Conservation (phyloP, 1,140 invertebrate species). For the Brachionus manjavacas region DNA sequence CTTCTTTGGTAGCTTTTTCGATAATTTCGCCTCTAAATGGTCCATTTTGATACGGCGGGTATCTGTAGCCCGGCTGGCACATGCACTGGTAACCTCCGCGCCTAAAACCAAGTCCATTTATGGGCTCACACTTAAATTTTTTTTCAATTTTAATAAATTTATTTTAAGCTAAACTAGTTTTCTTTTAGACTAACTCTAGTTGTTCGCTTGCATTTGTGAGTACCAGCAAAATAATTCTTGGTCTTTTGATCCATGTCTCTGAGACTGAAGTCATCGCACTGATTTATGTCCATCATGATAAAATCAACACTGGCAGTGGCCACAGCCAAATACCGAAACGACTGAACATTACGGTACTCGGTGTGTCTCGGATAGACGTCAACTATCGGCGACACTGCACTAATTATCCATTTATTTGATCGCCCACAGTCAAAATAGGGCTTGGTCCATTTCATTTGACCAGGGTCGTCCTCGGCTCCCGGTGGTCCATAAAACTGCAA, state of each 20-base stretch:
- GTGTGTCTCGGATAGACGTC: conserved; percentile 92
- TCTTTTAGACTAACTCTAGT: conserved; percentile 73
- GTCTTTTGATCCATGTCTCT: conserved; percentile 68
- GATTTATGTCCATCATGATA: conserved; percentile 94
- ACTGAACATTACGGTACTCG: conserved; percentile 55
- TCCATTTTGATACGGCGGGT: conserved; percentile 76
- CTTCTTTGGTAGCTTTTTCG: conserved; percentile 80
- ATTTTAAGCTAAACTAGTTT: background rate
- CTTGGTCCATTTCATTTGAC: conserved; percentile 83
- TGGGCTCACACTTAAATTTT: conserved; percentile 74
- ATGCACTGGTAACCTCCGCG: conserved; percentile 85
- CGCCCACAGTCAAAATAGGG: conserved; percentile 94
- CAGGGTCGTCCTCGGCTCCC: conserved; percentile 64
- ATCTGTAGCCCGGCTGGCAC: conserved; percentile 79
- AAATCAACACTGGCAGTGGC: conserved; percentile 92
- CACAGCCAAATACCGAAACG: conserved; percentile 77
- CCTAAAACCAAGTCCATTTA: conserved; percentile 83
- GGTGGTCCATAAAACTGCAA: conserved; percentile 56
- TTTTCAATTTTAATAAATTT: background rate
- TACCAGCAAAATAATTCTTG: conserved; percentile 77
- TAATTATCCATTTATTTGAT: conserved; percentile 90
- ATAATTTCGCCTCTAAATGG: conserved; percentile 87
- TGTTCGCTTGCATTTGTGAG: conserved; percentile 84
- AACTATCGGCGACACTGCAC: conserved; percentile 83
- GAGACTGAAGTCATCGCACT: conserved; percentile 63